Evolutionary conservation across 2,888 invertebrate genomes (phyloP).

Genomic region (Tetragonisca angustula): DNA sequence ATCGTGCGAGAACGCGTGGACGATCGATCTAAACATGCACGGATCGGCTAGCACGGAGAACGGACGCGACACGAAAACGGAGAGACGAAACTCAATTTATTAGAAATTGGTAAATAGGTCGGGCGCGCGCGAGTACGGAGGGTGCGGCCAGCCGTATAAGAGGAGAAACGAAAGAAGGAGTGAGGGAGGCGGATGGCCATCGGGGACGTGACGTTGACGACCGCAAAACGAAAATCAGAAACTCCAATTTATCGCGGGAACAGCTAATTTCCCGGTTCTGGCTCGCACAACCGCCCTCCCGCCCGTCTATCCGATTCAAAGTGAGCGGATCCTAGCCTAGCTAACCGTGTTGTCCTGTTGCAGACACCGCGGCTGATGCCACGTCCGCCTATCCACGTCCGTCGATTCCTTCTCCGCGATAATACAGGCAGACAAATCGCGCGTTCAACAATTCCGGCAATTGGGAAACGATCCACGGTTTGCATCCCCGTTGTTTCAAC

Average conservation of each 20-base stretch:
- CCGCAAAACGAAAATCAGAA: slow-evolving; percentile 75
- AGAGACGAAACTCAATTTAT: slow-evolving; percentile 71
- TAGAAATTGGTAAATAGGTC: slow-evolving; percentile 75
- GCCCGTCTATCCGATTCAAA: slow-evolving; percentile 11
- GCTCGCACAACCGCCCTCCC: slow-evolving; percentile 20
- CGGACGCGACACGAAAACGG: slow-evolving; percentile 37
- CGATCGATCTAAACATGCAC: slow-evolving; percentile 2
- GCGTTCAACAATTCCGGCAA: slow-evolving; percentile 50
- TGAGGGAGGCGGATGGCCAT: slow-evolving; percentile 31
- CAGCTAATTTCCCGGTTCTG: slow-evolving; percentile 71
- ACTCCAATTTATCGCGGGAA: slow-evolving; percentile 74
- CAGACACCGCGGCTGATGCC: slow-evolving; percentile 23
- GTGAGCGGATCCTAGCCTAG: background rate
- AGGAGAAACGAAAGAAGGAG: background rate
- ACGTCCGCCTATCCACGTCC: slow-evolving; percentile 31
- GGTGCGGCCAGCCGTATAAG: slow-evolving; percentile 4
- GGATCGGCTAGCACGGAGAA: background rate
- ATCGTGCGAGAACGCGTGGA: slow-evolving; percentile 9
- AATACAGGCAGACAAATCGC: slow-evolving; percentile 62
- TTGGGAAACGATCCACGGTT: slow-evolving; percentile 39
- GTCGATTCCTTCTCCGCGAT: slow-evolving; percentile 54
- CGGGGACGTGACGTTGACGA: slow-evolving; percentile 74
- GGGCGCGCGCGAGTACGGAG: slow-evolving; percentile 16
- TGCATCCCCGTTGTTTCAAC: no score
- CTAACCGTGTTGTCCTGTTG: slow-evolving; percentile 23